phyloP scores from a whole-genome alignment of 2,888 invertebrate genomes.

The Agriotes lineatus region DNA sequence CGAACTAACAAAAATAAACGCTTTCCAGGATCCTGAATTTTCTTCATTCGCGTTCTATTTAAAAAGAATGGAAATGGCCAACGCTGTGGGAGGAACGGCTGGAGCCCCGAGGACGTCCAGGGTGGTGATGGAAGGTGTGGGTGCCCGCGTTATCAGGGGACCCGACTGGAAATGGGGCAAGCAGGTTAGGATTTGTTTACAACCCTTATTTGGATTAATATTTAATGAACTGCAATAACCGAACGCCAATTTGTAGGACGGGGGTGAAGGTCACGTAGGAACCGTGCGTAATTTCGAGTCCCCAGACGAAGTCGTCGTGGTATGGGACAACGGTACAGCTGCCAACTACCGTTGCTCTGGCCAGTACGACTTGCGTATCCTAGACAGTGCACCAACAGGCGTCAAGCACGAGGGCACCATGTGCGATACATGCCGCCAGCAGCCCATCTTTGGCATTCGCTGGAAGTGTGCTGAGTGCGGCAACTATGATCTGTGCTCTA shows the following conservation, averaged over 20 bases:
- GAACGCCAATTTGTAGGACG: conserved; percentile 74
- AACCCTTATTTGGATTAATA: background rate
- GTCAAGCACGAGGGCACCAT: conserved; percentile 98
- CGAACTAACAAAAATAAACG: conserved; percentile 23
- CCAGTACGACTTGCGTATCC: conserved; percentile 85
- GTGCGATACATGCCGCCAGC: conserved; percentile 95
- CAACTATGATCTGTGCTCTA: conserved; percentile 95
- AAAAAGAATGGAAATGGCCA: conserved; percentile 67
- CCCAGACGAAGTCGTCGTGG: conserved; percentile 97
- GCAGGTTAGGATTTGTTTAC: conserved; percentile 75
- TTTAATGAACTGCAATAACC: conserved; percentile 1
- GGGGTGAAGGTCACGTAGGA: conserved; percentile 97
- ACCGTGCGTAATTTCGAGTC: conserved; percentile 98
- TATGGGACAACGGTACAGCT: conserved; percentile 99
- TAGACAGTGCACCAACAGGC: conserved; percentile 96
- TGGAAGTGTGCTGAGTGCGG: conserved; percentile 99
- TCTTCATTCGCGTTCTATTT: conserved; percentile 17
- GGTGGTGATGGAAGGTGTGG: conserved; percentile 96
- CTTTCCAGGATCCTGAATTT: background rate
- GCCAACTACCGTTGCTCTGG: conserved; percentile 95
- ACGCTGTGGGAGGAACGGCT: conserved; percentile 66
- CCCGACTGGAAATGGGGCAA: conserved; percentile 99
- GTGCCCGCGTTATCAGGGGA: conserved; percentile 93
- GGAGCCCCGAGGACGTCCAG: conserved; percentile 77
- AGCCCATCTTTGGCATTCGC: conserved; percentile 93